phyloP scores from a whole-genome alignment of 2,888 invertebrate genomes.

The Cantharis nigra region DNA sequence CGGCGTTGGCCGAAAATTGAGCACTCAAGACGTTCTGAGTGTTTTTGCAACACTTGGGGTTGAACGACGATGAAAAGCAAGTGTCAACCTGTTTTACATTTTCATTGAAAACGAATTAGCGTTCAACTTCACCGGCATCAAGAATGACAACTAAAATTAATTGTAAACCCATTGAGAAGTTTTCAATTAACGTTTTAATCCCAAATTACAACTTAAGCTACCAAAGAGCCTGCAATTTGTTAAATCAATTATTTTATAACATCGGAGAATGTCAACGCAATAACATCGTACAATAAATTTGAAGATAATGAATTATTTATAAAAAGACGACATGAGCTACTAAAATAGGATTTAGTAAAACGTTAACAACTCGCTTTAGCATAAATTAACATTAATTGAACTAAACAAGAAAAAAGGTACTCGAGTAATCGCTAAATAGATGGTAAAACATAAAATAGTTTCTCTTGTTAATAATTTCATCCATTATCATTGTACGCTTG shows the following conservation, averaged over 20 bases:
- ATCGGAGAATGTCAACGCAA: background rate
- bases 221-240: background rate
- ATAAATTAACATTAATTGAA: background rate
- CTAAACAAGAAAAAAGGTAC: background rate
- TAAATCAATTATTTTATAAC: background rate
- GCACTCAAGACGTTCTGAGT: background rate
- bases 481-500: background rate
- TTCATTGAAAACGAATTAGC: background rate
- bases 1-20: background rate
- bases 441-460: background rate
- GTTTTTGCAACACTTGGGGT: background rate
- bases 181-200: background rate
- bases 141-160: background rate
- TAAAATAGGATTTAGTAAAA: background rate
- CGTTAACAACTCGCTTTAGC: background rate
- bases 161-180: background rate
- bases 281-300: background rate
- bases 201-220: background rate
- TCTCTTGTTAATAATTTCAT: background rate
- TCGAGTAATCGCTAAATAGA: background rate
- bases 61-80: background rate
- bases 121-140: background rate
- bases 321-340: background rate
- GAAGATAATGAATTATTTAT: background rate
- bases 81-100: background rate